A percentile compares a stretch with the other conserved stretches of the same genome.
phyloP scores from a whole-genome alignment of 1,140 invertebrate species.

The Chrysomallon squamiferum region DNA sequence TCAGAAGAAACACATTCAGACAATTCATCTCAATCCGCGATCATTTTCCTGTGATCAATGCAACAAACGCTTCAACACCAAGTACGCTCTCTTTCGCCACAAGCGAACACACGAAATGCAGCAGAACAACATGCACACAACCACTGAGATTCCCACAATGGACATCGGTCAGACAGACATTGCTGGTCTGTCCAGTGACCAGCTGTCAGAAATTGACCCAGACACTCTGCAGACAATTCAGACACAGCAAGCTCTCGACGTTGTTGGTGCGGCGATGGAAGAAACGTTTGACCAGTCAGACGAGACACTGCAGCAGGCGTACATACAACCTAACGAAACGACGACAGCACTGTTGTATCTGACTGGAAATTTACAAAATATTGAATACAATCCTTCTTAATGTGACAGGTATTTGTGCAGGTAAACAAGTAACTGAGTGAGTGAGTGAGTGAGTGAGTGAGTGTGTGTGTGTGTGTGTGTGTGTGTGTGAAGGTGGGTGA shows the following conservation, averaged over 20 bases:
- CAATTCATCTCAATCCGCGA: constrained; percentile 62
- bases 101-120: constrained; percentile 50
- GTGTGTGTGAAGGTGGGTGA: too few relatives aligned
- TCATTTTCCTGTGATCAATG: constrained; percentile 57
- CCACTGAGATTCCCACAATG: not conserved
- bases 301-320: constrained; percentile 17
- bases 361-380: constrained; percentile 19
- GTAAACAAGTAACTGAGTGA: too few relatives aligned
- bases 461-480: too few relatives aligned
- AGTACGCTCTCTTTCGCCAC: constrained; percentile 62
- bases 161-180: not conserved
- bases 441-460: too few relatives aligned
- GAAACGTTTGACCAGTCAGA: constrained; percentile 17
- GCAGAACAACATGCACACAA: not conserved
- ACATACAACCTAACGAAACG: constrained; percentile 29
- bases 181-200: not conserved
- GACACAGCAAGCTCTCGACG: constrained; percentile 12
- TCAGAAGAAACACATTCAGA: constrained; percentile 63
- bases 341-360: constrained; percentile 42
- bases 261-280: constrained; percentile 22
- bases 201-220: constrained; percentile 1
- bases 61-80: constrained; percentile 63
- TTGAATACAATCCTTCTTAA: too few relatives aligned
- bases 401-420: too few relatives aligned
- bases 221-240: constrained; percentile 3